Conservation (phyloP, 2,113 vertebrate species). For the Perca flavescens region DNA sequence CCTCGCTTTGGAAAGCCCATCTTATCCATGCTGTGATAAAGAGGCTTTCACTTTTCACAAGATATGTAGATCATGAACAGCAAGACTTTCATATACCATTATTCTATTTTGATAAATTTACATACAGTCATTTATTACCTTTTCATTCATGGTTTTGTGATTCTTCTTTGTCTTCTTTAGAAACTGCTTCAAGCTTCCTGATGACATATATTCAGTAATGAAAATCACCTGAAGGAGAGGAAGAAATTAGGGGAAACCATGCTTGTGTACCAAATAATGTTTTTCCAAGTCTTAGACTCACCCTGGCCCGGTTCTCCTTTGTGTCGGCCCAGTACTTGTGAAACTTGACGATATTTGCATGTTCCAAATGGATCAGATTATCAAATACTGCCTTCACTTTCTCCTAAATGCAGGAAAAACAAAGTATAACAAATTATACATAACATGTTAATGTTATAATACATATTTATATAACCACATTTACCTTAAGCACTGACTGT, state of each 20-base stretch:
- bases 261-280: neutral
- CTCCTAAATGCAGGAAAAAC: constrained; percentile 60
- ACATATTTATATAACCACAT: neutral
- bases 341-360: constrained; percentile 98
- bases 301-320: constrained; percentile 96
- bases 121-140: constrained; percentile 81
- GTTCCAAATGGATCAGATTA: constrained; percentile 98
- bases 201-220: constrained; percentile 99
- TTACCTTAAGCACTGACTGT: neutral
- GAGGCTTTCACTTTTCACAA: neutral
- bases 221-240: constrained; percentile 92
- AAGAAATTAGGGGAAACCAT: neutral
- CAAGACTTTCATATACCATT: neutral
- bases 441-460: neutral
- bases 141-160: constrained; percentile 99
- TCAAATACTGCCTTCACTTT: constrained; percentile 90
- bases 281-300: constrained; percentile 71
- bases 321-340: constrained; percentile 99
- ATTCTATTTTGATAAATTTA: neutral
- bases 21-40: neutral
- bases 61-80: no score
- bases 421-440: neutral
- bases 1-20: neutral
- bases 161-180: constrained; percentile 99
- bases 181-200: constrained; percentile 98